These are phyloP conservation scores for Elysia crispata DNA, from an alignment of 2,888 invertebrate species.

Conservation along the genomic window DNA sequence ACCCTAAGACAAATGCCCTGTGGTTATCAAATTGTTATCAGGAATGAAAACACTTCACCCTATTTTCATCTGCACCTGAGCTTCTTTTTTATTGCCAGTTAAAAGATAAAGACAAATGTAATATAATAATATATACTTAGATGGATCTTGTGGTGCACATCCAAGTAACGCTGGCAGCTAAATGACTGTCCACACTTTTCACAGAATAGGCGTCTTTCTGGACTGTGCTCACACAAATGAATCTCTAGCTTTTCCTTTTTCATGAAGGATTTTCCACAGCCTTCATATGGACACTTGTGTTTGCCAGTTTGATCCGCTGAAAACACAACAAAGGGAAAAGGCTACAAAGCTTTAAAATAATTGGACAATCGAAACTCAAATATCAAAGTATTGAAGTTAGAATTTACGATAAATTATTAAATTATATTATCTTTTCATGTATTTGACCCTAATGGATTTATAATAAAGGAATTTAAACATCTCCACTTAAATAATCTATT, in stretches of 20 bases:
- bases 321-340: not conserved
- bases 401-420: too few species aligned
- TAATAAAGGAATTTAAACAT: too few species aligned
- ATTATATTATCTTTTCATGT: too few species aligned
- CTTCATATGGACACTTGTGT: conserved; percentile 36
- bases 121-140: not conserved
- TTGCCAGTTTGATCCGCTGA: conserved; percentile 43
- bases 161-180: conserved; percentile 43
- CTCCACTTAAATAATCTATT: too few species aligned
- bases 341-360: not conserved
- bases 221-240: conserved; percentile 38
- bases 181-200: conserved; percentile 45
- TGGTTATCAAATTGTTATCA: too few species aligned
- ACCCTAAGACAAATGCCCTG: too few species aligned
- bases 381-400: too few species aligned
- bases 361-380: not conserved
- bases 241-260: conserved; percentile 47
- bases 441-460: too few species aligned
- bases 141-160: conserved; percentile 46
- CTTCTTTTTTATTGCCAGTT: too few species aligned
- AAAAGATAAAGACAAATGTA: too few species aligned
- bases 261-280: conserved; percentile 37
- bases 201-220: conserved; percentile 39
- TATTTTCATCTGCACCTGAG: too few species aligned
- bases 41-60: too few species aligned